Base-by-base conservation (phyloP, 2,797 vertebrate genomes). In the Sebastiscus albofasciatus region DNA sequence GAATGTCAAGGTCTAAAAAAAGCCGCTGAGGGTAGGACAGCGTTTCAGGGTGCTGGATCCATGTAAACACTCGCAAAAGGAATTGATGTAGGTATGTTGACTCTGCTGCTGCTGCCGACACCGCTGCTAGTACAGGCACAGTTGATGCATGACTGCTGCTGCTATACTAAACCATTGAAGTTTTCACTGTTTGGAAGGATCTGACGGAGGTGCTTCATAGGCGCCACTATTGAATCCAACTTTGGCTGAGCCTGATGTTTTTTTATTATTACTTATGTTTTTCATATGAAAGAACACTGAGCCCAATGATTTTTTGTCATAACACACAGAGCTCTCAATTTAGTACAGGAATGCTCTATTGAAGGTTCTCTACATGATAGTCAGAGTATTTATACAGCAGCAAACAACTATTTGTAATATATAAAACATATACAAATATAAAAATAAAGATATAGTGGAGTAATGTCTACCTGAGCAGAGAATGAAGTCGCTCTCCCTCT, bases 1-100 rank as follows among this genome's bases (percentile, higher is more conserved):
- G 27, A 87, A 81, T 77, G 60, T 85, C 76, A 84, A 72, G 70
- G 74, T 75, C 74, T 86, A 67, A 42, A 67, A 54, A 82, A 76
- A 49, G 22, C 58, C 79, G 72, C 64, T 9, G 26, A 27, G 67
- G 69, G 67, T 11, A 67, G 56, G 49, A 65, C 73, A 52, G 56
- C 3, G 11, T 81, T 80, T 65, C 66, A 66, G 55, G 36, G 46
- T 5, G 61, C 55, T 61, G 71, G 60, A 65, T 62, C 70, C 16
- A 26, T 60, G 74, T 67, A 77, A 79, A 90, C 67, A 76, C 72
- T 82, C 67, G 58, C 68, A 82, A 20, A 0, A 46, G 46, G 61
- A 54, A 68, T 66, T 31, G 55, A 67, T 70, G 80, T 49, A 66
- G 70, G 69, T 31, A 55, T 75, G 72, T 59, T 81, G 80, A 76